Evolutionary conservation across 2,888 invertebrate genomes (phyloP), one percentile per base, ranked within the genome.

Genomic region (Leucania comma): DNA sequence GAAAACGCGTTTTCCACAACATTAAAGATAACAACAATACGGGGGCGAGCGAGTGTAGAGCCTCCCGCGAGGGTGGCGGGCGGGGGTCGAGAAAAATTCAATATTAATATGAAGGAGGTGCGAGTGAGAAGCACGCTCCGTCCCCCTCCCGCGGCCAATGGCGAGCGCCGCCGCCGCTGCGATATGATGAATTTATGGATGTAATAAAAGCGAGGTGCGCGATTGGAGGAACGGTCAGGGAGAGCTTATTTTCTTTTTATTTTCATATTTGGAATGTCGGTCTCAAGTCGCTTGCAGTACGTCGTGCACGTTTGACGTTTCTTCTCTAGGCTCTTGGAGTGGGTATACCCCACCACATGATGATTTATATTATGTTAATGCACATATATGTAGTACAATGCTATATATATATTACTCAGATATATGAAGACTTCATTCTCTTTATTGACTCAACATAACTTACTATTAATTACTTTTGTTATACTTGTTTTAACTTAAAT

Each of bases 101-200:
- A 97, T 97, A 97, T 97, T 97, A 97, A 97, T 97, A 97, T 97
- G 97, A 96, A 96, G 96, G 97, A 96, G 97, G 97, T 96, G 96
- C 94, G 96, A 96, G 96, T 90, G 96, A 96, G 96, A 96, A 85
- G 87, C 88, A 93, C 93, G 90, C 75, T 87, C 82, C 94, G 94
- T 96, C 96, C 94, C 94, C 87, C 92, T 96, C 91, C 90, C 94
- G 90, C 95, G 95, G 94, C 96, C 96, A 96, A 96, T 96, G 95
- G 96, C 95, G 95, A 95, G 93, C 92, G 88, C 90, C 91, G 93
- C 92, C 91, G 93, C 90, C 90, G 92, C 91, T 95, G 94, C 95
- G 97, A 97, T 97, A 97, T 97, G 97, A 97, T 97, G 97, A 97
- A 98, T 97, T 97, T 98, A 98, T 97, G 97, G 97, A 97, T 97